Evolutionary conservation across 2,888 invertebrate genomes (phyloP).

Genomic region (Agonum fuliginosum): DNA sequence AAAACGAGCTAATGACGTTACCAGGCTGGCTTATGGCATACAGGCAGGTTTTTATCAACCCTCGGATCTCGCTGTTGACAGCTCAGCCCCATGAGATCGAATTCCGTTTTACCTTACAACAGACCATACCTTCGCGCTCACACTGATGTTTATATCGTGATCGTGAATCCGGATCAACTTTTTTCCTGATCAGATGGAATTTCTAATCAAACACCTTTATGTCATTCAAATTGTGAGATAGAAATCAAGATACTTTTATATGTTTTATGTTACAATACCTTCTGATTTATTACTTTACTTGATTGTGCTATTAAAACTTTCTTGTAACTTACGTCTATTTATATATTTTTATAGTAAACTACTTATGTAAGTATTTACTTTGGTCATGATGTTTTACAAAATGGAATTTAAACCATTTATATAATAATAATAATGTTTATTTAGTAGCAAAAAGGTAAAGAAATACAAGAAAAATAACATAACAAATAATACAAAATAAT

Average conservation of each 20-base stretch:
- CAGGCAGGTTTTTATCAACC: conserved; percentile 25
- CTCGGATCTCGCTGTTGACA: conserved; percentile 25
- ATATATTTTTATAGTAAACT: no score
- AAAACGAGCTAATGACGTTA: conserved; percentile 33
- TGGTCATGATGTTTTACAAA: no score
- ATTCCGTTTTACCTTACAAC: neutral
- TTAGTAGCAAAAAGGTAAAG: no score
- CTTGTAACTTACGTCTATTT: no score
- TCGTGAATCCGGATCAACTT: conserved; percentile 1
- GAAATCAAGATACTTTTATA: neutral
- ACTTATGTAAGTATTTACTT: no score
- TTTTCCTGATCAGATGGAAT: conserved; percentile 11
- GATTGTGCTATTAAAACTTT: no score
- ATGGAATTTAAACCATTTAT: no score
- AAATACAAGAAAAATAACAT: no score
- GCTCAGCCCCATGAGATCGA: neutral
- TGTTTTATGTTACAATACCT: neutral
- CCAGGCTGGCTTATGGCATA: conserved; percentile 9
- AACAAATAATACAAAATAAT: no score
- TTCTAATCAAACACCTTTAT: conserved; percentile 10
- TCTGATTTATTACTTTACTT: neutral
- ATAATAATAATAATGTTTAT: no score
- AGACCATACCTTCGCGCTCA: neutral
- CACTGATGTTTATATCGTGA: neutral
- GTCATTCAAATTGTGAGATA: neutral